Evolutionary conservation across 2,113 vertebrate species (phyloP).

Genomic region (Hyaena hyaena): DNA sequence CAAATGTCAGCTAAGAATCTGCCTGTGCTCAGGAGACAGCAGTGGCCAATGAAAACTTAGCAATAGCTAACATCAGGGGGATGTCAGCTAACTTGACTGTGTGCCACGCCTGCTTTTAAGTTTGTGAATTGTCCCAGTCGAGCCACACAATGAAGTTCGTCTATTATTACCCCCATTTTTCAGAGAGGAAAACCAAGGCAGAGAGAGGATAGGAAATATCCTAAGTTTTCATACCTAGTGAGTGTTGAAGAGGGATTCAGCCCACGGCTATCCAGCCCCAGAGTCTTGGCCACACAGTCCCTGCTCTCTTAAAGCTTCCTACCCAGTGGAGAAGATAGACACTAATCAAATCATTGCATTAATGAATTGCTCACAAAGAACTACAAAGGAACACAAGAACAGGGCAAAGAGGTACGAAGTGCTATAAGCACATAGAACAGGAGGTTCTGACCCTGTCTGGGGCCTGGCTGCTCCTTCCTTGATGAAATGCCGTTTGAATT

Average conservation of each 20-base stretch:
- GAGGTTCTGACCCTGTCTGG: background rate
- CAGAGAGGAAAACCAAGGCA: background rate
- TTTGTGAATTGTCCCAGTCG: background rate
- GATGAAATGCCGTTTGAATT: conserved; percentile 29
- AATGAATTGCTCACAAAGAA: background rate
- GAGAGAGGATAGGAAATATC: background rate
- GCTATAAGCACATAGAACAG: background rate
- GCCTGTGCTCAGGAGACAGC: background rate
- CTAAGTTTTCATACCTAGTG: background rate
- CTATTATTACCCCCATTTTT: background rate
- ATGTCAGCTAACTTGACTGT: background rate
- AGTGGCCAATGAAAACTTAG: background rate
- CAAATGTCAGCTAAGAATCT: background rate
- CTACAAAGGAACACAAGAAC: background rate
- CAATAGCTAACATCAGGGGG: rapidly evolving
- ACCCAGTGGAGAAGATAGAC: background rate
- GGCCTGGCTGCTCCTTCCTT: background rate
- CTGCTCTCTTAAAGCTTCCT: background rate
- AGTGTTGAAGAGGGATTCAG: background rate
- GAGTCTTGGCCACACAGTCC: background rate
- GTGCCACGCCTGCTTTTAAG: background rate
- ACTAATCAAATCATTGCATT: background rate
- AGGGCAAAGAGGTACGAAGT: background rate
- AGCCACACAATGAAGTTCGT: background rate
- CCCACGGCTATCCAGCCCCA: background rate